Conservation (phyloP, 2,113 vertebrate species). For the Mesoclemmys tuberculata region DNA sequence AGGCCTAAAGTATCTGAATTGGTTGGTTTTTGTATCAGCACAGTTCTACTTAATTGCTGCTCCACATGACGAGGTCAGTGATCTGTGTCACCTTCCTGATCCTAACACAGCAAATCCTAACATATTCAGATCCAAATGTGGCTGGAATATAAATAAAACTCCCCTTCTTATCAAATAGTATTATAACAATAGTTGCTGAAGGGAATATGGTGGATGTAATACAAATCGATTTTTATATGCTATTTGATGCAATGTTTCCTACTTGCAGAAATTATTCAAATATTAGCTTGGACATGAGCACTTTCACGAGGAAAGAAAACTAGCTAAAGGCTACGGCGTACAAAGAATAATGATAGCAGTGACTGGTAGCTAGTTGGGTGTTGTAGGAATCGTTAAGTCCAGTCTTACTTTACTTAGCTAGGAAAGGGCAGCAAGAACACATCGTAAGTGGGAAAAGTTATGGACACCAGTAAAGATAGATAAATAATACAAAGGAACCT, state of each 20-base stretch:
- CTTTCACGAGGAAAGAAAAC: background rate
- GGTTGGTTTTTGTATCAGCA: rapidly evolving
- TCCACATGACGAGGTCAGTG: background rate
- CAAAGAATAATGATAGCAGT: constrained; percentile 26
- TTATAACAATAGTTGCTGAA: background rate
- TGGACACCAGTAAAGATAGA: background rate
- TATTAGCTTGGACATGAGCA: background rate
- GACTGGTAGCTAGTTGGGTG: background rate
- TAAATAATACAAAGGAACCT: background rate
- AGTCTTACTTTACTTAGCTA: constrained; percentile 23
- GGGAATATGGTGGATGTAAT: rapidly evolving
- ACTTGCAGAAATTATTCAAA: background rate
- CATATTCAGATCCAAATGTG: background rate
- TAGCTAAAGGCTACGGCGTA: background rate
- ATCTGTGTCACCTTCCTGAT: background rate
- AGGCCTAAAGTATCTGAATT: background rate
- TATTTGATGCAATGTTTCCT: constrained; percentile 1
- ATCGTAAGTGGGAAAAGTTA: background rate
- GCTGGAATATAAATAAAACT: background rate
- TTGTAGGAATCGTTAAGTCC: constrained; percentile 18
- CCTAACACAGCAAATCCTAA: background rate
- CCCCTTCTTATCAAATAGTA: constrained; percentile 25
- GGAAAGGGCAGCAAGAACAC: background rate
- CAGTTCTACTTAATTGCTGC: constrained; percentile 43
- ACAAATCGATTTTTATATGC: background rate